Percentiles rank a stretch among this genome's conserved stretches.
Evolutionary conservation across 2,797 vertebrate genomes (phyloP).

Genomic region (Sandelia bainsii): DNA sequence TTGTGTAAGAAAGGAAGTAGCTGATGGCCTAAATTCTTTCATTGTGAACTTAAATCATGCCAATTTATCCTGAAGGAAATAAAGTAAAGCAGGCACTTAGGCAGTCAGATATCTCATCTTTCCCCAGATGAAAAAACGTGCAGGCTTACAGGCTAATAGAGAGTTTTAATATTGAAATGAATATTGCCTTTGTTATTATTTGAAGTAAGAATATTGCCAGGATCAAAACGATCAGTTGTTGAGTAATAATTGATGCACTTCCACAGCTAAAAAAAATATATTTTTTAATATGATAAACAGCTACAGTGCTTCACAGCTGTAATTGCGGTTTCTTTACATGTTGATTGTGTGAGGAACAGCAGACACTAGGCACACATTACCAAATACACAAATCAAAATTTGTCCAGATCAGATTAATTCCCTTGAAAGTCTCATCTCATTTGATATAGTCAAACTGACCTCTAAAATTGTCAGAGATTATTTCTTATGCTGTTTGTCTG

Average conservation of each 20-base stretch:
- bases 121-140: conserved; percentile 11
- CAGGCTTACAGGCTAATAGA: conserved; percentile 16
- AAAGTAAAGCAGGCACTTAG: conserved; percentile 21
- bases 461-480: neutral
- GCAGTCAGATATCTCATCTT: conserved; percentile 42
- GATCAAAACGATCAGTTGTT: neutral
- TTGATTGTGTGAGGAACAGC: neutral
- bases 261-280: neutral
- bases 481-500: too few species aligned
- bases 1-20: neutral
- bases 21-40: conserved; percentile 9
- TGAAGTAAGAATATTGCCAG: too few species aligned
- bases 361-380: neutral
- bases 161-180: neutral
- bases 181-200: too few species aligned
- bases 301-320: neutral
- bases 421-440: neutral
- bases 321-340: neutral
- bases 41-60: conserved; percentile 21
- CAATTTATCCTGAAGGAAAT: conserved; percentile 16
- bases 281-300: neutral
- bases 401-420: neutral
- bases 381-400: neutral
- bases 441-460: too few species aligned
- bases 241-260: neutral